Percentiles rank a stretch among this genome's conserved stretches.
Evolutionary conservation across 2,888 invertebrate genomes (phyloP).

Genomic region (Macaria notata): DNA sequence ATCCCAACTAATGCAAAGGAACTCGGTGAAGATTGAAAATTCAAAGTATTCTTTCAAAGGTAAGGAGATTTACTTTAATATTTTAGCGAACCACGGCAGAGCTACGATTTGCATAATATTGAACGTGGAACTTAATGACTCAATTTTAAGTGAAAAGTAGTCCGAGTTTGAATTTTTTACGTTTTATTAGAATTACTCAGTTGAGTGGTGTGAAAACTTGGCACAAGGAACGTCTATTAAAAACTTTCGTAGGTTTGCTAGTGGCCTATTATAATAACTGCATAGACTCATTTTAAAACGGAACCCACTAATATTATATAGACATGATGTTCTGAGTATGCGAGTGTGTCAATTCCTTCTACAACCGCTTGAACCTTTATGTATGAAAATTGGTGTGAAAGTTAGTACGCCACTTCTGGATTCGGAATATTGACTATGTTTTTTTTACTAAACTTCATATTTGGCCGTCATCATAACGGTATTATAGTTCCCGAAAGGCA

Average conservation of each 20-base stretch:
- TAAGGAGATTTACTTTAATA: conserved; percentile 62
- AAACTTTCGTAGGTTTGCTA: neutral
- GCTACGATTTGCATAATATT: conserved; percentile 63
- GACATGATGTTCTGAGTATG: no score
- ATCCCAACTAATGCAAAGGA: conserved; percentile 38
- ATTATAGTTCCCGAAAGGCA: no score
- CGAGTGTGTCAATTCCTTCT: no score
- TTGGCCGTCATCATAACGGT: no score
- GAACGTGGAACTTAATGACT: conserved; percentile 38
- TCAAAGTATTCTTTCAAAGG: conserved; percentile 41
- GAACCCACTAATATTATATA: no score
- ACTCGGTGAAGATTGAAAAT: conserved; percentile 32
- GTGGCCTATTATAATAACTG: no score
- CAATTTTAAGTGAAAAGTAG: conserved; percentile 31
- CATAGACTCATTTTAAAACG: no score
- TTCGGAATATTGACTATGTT: no score
- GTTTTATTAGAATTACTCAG: conserved; percentile 17
- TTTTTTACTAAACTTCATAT: no score
- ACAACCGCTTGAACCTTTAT: no score
- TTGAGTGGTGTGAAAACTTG: conserved; percentile 13
- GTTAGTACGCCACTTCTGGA: no score
- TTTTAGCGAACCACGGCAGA: conserved; percentile 43
- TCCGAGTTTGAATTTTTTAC: conserved; percentile 13
- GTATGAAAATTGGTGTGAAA: no score
- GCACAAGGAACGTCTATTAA: neutral